These are phyloP conservation scores for Pelmatolapia mariae DNA, from an alignment of 2,113 vertebrate species.

Conservation along the genomic window DNA sequence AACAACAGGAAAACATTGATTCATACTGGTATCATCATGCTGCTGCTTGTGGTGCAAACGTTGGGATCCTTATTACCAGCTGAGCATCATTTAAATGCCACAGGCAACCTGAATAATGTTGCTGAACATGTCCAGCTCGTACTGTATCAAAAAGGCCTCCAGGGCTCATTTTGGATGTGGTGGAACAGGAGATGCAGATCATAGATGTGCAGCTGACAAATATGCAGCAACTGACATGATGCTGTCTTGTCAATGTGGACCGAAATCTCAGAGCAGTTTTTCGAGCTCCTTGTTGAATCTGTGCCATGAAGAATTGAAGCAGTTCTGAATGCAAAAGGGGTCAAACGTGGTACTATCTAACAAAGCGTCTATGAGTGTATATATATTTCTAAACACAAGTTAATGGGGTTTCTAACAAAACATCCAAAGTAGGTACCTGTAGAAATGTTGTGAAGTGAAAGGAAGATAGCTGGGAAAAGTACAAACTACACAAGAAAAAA, in stretches of 20 bases:
- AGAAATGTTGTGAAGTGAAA: not conserved
- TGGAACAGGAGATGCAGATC: not conserved
- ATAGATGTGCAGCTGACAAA: not conserved
- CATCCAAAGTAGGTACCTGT: not conserved
- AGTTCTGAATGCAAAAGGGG: not conserved
- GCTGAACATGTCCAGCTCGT: not conserved
- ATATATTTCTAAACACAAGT: not conserved
- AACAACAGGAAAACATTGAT: rapidly evolving
- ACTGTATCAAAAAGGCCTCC: not conserved
- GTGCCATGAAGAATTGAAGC: not conserved
- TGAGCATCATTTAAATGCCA: not conserved
- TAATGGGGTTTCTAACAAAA: not conserved
- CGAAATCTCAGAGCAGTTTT: not conserved
- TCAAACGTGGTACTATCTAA: not conserved
- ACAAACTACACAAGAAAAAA: not conserved
- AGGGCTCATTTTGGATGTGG: not conserved
- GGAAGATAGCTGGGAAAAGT: not conserved
- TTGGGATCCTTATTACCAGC: not conserved
- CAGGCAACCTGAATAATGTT: not conserved
- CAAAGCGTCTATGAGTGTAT: not conserved
- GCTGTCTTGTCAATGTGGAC: not conserved
- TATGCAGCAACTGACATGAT: not conserved
- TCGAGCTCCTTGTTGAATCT: not conserved
- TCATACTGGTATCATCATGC: not conserved
- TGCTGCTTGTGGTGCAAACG: not conserved